Evolutionary conservation across 2,797 vertebrate genomes (phyloP).

Genomic region (Neoniphon sammara): DNA sequence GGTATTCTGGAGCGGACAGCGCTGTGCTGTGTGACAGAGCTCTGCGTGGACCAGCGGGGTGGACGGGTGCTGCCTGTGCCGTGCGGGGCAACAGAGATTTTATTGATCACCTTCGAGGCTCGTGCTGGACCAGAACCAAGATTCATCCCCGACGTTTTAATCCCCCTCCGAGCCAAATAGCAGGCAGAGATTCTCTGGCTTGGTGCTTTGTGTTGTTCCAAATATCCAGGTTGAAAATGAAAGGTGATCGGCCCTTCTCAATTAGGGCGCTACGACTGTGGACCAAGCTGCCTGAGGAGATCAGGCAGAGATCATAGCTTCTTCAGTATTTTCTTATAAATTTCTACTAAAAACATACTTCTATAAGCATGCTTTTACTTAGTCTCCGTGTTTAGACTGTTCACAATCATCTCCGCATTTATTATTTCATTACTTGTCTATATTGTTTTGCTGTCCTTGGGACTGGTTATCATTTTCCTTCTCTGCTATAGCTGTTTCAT

Average conservation of each 20-base stretch:
- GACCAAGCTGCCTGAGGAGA: not conserved
- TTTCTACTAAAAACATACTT: not conserved
- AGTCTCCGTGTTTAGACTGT: not conserved
- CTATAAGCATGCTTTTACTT: not conserved
- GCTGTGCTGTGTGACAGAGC: slow-evolving; percentile 33
- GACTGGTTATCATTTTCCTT: no score
- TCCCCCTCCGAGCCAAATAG: no score
- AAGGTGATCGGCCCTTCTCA: no score
- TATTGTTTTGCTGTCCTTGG: no score
- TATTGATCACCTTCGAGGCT: not conserved
- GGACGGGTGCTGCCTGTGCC: slow-evolving; percentile 22
- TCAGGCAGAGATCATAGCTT: not conserved
- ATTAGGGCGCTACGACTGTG: not conserved
- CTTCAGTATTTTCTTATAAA: not conserved
- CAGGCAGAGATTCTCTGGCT: no score
- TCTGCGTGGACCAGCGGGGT: slow-evolving; percentile 18
- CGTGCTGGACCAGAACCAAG: not conserved
- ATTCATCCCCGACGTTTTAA: not conserved
- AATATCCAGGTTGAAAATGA: no score
- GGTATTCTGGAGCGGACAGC: slow-evolving; percentile 65
- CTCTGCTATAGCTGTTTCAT: no score
- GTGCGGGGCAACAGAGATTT: slow-evolving; percentile 19
- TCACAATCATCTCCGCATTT: not conserved
- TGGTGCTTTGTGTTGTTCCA: no score
- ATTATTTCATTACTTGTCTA: not conserved